Evolutionary conservation across 2,797 vertebrate species (phyloP).

Genomic region (Lithobates sylvaticus): DNA sequence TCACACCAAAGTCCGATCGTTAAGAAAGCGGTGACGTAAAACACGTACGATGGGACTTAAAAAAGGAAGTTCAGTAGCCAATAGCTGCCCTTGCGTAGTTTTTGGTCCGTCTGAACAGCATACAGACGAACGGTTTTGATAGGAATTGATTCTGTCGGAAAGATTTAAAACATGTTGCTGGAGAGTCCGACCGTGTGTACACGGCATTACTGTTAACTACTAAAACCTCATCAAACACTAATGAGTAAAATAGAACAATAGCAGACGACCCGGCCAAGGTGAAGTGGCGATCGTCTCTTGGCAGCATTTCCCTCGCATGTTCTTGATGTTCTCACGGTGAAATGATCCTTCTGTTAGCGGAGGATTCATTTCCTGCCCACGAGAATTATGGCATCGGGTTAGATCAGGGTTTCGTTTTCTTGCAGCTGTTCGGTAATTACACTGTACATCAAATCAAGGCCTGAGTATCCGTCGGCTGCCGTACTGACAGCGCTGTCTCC

Average conservation of each 20-base stretch:
- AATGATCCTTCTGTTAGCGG: slow-evolving; percentile 58
- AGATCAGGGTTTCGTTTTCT: slow-evolving; percentile 54
- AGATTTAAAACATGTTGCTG: too few species aligned
- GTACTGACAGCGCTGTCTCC: slow-evolving; percentile 9
- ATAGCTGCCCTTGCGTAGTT: too few species aligned
- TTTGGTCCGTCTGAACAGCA: too few species aligned
- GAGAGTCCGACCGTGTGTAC: too few species aligned
- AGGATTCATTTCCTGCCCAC: not conserved
- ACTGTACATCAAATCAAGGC: slow-evolving; percentile 60
- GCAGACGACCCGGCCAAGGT: not conserved
- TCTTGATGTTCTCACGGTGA: slow-evolving; percentile 21
- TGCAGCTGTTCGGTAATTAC: slow-evolving; percentile 59
- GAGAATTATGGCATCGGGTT: slow-evolving; percentile 64
- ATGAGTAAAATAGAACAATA: not conserved
- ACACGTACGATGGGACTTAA: too few species aligned
- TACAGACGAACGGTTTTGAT: too few species aligned
- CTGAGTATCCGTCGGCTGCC: slow-evolving; percentile 36
- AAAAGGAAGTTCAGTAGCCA: too few species aligned
- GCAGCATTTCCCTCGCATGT: not conserved
- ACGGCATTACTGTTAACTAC: too few species aligned
- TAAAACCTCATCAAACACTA: not conserved
- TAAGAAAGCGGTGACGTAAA: too few species aligned
- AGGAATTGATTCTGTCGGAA: too few species aligned
- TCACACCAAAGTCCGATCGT: too few species aligned
- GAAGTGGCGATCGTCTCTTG: not conserved